These are phyloP conservation scores for Melikaiella ostensackeni DNA, from an alignment of 2,888 invertebrate species.

Conservation along the genomic window DNA sequence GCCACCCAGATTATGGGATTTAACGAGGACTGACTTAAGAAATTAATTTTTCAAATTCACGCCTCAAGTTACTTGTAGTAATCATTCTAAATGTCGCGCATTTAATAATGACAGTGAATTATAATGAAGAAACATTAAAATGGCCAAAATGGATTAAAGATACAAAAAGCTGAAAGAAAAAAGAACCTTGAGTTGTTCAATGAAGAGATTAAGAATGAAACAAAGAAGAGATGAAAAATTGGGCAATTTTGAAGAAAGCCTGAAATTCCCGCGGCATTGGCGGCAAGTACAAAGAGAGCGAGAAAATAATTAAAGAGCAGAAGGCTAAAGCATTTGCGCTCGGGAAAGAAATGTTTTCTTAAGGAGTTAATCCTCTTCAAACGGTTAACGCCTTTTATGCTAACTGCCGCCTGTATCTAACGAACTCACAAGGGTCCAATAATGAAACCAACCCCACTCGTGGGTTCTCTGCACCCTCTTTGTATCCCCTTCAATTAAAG, in stretches of 20 bases:
- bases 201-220: slow-evolving; percentile 22
- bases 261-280: slow-evolving; percentile 15
- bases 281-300: slow-evolving; percentile 36
- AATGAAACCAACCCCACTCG: slow-evolving; percentile 52
- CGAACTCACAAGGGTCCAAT: slow-evolving; percentile 53
- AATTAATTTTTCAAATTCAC: no score
- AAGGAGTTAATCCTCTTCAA: slow-evolving; percentile 52
- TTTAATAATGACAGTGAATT: no score
- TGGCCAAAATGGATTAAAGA: background rate
- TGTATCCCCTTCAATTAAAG: slow-evolving; percentile 59
- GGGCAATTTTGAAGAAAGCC: background rate
- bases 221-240: slow-evolving; percentile 29
- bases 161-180: slow-evolving; percentile 12
- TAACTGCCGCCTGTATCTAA: slow-evolving; percentile 47
- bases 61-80: no score
- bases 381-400: slow-evolving; percentile 53
- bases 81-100: no score
- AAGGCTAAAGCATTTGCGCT: slow-evolving; percentile 44
- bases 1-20: no score
- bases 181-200: slow-evolving; percentile 25
- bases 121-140: no score
- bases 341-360: slow-evolving; percentile 47
- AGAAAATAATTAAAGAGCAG: slow-evolving; percentile 37
- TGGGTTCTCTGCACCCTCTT: slow-evolving; percentile 45
- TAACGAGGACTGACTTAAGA: no score